Evolutionary conservation across 2,113 vertebrate species (phyloP).

Genomic region (Xyliphius kryptos): DNA sequence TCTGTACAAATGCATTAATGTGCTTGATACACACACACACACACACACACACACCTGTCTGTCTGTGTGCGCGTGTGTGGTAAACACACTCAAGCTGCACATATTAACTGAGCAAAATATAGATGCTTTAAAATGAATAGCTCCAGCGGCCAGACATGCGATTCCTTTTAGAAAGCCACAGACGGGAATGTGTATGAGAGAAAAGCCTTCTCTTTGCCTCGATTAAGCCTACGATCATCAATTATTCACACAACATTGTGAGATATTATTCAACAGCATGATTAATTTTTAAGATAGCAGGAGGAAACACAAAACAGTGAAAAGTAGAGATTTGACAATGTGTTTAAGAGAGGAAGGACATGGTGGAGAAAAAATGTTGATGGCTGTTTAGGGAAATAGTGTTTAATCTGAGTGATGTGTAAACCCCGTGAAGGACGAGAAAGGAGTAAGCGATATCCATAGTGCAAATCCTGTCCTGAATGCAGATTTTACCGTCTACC

Average conservation of each 20-base stretch:
- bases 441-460: no score
- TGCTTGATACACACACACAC: no score
- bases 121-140: slow-evolving; percentile 17
- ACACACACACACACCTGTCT: no score
- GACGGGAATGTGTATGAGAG: slow-evolving; percentile 47
- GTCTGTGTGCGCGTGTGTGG: background rate
- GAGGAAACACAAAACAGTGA: slow-evolving; percentile 56
- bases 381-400: slow-evolving; percentile 26
- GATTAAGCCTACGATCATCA: slow-evolving; percentile 63
- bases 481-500: no score
- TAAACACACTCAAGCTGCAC: slow-evolving; percentile 7
- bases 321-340: slow-evolving; percentile 51
- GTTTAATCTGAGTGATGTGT: no score
- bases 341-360: slow-evolving; percentile 29
- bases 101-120: slow-evolving; percentile 23
- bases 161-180: no score
- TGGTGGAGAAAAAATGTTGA: slow-evolving; percentile 36
- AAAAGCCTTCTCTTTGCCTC: slow-evolving; percentile 53
- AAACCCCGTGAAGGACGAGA: no score
- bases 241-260: slow-evolving; percentile 72
- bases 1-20: no score
- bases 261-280: slow-evolving; percentile 70
- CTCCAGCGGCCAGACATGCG: slow-evolving; percentile 20
- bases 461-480: no score
- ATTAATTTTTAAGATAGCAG: slow-evolving; percentile 71